phyloP scores from a whole-genome alignment of 2,113 vertebrate genomes.

The Channa argus region DNA sequence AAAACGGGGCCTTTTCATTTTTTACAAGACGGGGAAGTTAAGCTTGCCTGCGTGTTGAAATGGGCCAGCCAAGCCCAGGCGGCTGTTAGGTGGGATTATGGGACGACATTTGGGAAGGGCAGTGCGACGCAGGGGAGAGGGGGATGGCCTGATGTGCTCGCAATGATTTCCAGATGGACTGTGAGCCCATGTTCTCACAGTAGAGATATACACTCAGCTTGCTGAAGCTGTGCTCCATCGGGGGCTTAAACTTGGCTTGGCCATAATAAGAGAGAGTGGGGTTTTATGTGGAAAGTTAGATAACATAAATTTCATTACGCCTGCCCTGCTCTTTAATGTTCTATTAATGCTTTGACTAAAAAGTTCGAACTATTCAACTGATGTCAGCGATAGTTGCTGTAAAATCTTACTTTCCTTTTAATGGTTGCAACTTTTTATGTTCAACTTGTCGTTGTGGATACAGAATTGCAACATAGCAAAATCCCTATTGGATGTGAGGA shows the following conservation, averaged over 20 bases:
- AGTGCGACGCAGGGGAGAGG: slow-evolving; percentile 82
- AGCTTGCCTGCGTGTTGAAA: slow-evolving; percentile 83
- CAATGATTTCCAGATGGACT: slow-evolving; percentile 93
- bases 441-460: neutral
- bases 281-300: slow-evolving; percentile 84
- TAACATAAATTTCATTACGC: slow-evolving; percentile 76
- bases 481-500: neutral
- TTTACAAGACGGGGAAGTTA: slow-evolving; percentile 97
- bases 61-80: slow-evolving; percentile 68
- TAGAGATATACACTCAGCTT: slow-evolving; percentile 75
- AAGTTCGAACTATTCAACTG: slow-evolving; percentile 55
- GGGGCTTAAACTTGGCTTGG: slow-evolving; percentile 74
- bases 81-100: slow-evolving; percentile 86
- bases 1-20: slow-evolving; percentile 80
- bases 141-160: slow-evolving; percentile 82
- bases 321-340: slow-evolving; percentile 57
- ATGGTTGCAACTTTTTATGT: neutral
- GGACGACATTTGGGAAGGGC: slow-evolving; percentile 86
- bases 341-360: slow-evolving; percentile 60
- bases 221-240: slow-evolving; percentile 62
- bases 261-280: slow-evolving; percentile 81
- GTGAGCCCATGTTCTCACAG: slow-evolving; percentile 69
- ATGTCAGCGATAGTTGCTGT: slow-evolving; percentile 45
- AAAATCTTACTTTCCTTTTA: slow-evolving; percentile 25
- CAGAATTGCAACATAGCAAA: slow-evolving; percentile 1